These are phyloP conservation scores for Noctua comes DNA, from an alignment of 2,888 invertebrate species.

Conservation along the genomic window DNA sequence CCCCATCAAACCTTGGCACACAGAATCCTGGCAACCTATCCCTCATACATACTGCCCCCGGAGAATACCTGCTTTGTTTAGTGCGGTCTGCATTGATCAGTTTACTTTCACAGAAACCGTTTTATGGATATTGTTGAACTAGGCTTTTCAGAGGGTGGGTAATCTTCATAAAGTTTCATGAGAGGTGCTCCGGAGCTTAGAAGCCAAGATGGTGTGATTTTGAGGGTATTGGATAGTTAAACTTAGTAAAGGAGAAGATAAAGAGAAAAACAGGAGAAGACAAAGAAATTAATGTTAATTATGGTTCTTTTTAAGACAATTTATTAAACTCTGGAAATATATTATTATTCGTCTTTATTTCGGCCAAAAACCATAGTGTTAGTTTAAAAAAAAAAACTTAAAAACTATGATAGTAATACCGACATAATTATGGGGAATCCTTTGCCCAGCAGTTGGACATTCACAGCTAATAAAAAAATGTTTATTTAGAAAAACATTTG, in stretches of 20 bases:
- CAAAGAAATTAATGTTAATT: neutral
- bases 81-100: constrained; percentile 66
- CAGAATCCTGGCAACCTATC: constrained; percentile 69
- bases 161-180: constrained; percentile 52
- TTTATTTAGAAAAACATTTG: neutral
- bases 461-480: neutral
- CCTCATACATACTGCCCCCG: constrained; percentile 70
- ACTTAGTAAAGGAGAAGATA: neutral
- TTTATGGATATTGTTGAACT: constrained; percentile 55
- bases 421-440: neutral
- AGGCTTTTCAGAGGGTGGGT: constrained; percentile 36
- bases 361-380: neutral
- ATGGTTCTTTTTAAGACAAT: neutral
- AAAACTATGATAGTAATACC: neutral
- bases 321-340: neutral
- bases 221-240: constrained; percentile 8
- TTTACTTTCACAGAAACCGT: constrained; percentile 58
- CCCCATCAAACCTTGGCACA: constrained; percentile 64
- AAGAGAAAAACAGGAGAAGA: neutral
- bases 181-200: constrained; percentile 9
- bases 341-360: neutral
- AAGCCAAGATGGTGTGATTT: constrained; percentile 7
- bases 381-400: neutral
- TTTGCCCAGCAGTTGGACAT: neutral
- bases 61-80: constrained; percentile 70